Evolutionary conservation across 2,888 invertebrate genomes (phyloP), one percentile per base, ranked within the genome.

Genomic region (Melanotus villosus): DNA sequence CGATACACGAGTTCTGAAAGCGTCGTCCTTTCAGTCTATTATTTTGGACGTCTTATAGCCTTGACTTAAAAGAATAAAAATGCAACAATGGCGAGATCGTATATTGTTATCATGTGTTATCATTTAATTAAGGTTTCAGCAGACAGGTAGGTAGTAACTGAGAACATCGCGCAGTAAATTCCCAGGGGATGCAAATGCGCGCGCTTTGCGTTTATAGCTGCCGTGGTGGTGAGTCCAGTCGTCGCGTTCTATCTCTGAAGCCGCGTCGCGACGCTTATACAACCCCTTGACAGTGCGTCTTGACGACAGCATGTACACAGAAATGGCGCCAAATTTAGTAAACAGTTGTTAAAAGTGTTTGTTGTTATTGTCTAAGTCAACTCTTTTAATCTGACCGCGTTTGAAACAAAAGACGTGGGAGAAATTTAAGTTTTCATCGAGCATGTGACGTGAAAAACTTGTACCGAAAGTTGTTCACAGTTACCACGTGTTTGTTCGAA

Each of bases 151-250:
- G 75, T 77, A 79, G 73, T 77, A 77, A 77, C 76, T 77, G 70
- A 69, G 78, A 77, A 78, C 74, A 78, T 77, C 77, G 78, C 78
- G 74, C 75, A 74, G 76, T 75, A 72, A 71, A 75, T 73, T 77
- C 80, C 79, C 78, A 62, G 71, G 80, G 78, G 80, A 79, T 76
- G 78, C 75, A 78, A 80, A 77, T 80, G 80, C 80, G 80, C 80
- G 79, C 80, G 80, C 80, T 80, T 78, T 80, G 76, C 75, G 77
- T 79, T 78, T 78, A 77, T 78, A 79, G 75, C 75, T 67, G 71
- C 68, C 69, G 74, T 66, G 72, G 68, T 74, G 72, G 75, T 72
- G 69, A 73, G 71, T 74, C 73, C 76, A 75, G 76, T 76, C 73
- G 72, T 63, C 75, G 72, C 68, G 70, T 69, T 74, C 63, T 69